phyloP scores from a whole-genome alignment of 2,113 vertebrate species.

The Mystacornis crossleyi region DNA sequence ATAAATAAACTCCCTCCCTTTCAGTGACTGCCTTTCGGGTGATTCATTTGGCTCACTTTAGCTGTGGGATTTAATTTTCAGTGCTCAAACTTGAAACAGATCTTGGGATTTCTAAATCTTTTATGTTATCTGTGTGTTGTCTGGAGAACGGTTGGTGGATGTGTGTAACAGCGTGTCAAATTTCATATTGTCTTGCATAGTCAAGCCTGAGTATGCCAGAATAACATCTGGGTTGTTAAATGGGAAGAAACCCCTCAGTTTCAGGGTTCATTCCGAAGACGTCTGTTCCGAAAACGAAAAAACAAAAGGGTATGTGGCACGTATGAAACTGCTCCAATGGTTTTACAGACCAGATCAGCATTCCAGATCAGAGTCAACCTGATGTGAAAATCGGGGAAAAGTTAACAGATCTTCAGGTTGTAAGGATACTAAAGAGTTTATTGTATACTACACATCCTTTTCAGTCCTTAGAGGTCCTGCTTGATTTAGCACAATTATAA shows the following conservation, averaged over 20 bases:
- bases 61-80: neutral
- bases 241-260: neutral
- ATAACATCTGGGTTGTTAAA: neutral
- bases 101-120: neutral
- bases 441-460: neutral
- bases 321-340: neutral
- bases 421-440: neutral
- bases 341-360: neutral
- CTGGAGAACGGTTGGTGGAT: accelerated
- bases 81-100: neutral
- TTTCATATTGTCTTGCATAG: neutral
- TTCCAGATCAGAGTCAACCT: neutral
- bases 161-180: neutral
- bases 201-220: neutral
- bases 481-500: neutral
- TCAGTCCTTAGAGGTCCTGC: neutral
- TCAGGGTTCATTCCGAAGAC: neutral
- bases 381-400: neutral
- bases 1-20: neutral
- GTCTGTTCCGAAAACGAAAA: neutral
- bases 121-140: neutral
- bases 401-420: neutral
- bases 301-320: neutral
- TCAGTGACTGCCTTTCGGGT: neutral
- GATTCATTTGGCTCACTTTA: neutral